Percentiles rank a stretch among this genome's conserved stretches.
These are phyloP conservation scores for Erynnis tages DNA, from an alignment of 2,888 invertebrate genomes.

Conservation along the genomic window DNA sequence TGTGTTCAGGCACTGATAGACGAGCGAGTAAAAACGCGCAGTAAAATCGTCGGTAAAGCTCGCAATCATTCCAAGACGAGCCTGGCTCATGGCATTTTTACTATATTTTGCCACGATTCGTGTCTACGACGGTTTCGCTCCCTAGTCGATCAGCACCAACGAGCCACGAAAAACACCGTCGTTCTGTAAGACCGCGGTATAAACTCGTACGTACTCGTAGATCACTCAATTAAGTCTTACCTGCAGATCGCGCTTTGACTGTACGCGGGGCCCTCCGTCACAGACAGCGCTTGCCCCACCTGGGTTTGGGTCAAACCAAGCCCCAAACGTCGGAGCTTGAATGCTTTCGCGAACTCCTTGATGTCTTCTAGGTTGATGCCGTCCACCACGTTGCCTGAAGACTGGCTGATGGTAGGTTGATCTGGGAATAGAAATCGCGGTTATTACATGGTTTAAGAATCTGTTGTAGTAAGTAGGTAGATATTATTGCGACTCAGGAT, in stretches of 20 bases:
- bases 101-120: no score
- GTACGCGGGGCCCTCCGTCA: slow-evolving; percentile 98
- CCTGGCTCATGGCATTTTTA: no score
- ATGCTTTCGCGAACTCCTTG: slow-evolving; percentile 98
- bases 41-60: no score
- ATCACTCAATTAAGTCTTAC: slow-evolving; percentile 82
- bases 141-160: no score
- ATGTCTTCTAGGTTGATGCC: slow-evolving; percentile 98
- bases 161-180: no score
- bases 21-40: no score
- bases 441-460: no score
- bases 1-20: no score
- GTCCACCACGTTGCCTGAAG: slow-evolving; percentile 96
- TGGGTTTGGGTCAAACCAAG: slow-evolving; percentile 98
- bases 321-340: slow-evolving; percentile 95
- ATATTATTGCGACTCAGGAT: no score
- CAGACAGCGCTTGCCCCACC: slow-evolving; percentile 97
- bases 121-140: no score
- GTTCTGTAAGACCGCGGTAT: neutral
- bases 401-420: slow-evolving; percentile 96
- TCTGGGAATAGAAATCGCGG: slow-evolving; percentile 77
- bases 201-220: neutral
- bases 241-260: slow-evolving; percentile 99
- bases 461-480: no score
- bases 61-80: no score